A percentile compares a stretch with the other conserved stretches of the same genome.
phyloP scores from a whole-genome alignment of 2,113 vertebrate species.

The Seriola aureovittata region DNA sequence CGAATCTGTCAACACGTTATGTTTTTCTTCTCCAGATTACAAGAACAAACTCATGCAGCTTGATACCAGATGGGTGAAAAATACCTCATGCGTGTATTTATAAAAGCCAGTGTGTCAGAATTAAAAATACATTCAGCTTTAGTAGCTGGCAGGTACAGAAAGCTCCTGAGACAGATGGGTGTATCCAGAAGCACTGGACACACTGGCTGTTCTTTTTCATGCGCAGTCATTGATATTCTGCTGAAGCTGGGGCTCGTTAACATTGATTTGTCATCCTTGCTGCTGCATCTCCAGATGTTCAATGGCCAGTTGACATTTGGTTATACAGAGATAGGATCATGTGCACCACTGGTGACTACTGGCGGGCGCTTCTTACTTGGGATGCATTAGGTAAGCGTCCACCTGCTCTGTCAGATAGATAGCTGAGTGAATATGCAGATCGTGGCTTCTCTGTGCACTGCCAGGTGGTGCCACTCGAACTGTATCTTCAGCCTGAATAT shows the following conservation, averaged over 20 bases:
- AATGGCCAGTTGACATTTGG: slow-evolving; percentile 73
- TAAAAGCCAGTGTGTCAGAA: slow-evolving; percentile 50
- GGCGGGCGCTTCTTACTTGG: slow-evolving; percentile 30
- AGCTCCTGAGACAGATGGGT: slow-evolving; percentile 36
- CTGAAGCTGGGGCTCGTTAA: slow-evolving; percentile 56
- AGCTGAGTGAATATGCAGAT: slow-evolving; percentile 68
- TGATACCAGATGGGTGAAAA: slow-evolving; percentile 38
- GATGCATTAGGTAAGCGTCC: slow-evolving; percentile 69
- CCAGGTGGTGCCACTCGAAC: slow-evolving; percentile 66
- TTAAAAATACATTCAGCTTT: slow-evolving; percentile 53
- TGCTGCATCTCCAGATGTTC: slow-evolving; percentile 53
- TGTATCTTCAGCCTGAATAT: slow-evolving; percentile 28
- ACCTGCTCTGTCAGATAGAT: slow-evolving; percentile 62
- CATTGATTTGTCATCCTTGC: slow-evolving; percentile 60
- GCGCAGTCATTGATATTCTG: slow-evolving; percentile 46
- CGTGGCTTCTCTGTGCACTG: slow-evolving; percentile 32
- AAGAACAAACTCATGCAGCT: not conserved
- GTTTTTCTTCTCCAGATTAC: not conserved
- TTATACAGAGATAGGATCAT: slow-evolving; percentile 55
- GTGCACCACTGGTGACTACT: slow-evolving; percentile 27
- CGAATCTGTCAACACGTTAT: not conserved
- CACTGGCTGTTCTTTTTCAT: slow-evolving; percentile 40
- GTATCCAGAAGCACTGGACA: slow-evolving; percentile 22
- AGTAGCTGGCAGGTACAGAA: slow-evolving; percentile 29
- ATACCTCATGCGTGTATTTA: slow-evolving; percentile 48